Conservation (phyloP, 1,140 invertebrate genomes). For the Adelges cooleyi region DNA sequence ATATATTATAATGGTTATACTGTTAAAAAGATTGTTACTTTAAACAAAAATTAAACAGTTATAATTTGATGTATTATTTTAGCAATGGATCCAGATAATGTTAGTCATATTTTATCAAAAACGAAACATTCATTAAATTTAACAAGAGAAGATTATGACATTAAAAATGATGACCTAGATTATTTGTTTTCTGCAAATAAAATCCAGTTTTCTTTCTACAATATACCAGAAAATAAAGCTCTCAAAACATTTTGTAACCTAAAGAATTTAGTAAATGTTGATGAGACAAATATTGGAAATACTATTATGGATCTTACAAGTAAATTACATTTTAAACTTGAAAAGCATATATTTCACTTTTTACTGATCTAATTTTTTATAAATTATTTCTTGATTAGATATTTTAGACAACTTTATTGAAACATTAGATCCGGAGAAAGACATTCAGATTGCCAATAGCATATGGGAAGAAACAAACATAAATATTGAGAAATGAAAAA, state of each 20-base stretch:
- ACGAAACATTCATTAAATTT: background rate
- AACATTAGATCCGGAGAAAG: background rate
- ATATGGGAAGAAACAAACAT: conserved; percentile 13
- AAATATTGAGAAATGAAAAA: no score
- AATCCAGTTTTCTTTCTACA: conserved; percentile 5
- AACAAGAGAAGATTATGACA: background rate
- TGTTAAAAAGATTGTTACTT: no score
- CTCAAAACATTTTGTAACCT: background rate
- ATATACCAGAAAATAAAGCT: background rate
- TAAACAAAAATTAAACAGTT: no score
- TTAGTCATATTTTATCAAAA: conserved; percentile 10
- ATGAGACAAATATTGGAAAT: background rate
- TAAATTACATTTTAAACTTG: background rate
- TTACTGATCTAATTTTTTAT: no score
- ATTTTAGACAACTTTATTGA: conserved; percentile 18
- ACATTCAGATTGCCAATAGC: background rate
- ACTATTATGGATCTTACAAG: conserved; percentile 19
- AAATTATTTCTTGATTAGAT: background rate
- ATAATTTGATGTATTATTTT: background rate
- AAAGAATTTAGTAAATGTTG: background rate
- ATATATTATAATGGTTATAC: no score
- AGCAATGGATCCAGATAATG: background rate
- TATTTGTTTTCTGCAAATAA: background rate
- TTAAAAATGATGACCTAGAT: background rate
- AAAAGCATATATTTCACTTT: no score